Evolutionary conservation across 2,113 vertebrate species (phyloP).

Genomic region (Eclectus roratus): DNA sequence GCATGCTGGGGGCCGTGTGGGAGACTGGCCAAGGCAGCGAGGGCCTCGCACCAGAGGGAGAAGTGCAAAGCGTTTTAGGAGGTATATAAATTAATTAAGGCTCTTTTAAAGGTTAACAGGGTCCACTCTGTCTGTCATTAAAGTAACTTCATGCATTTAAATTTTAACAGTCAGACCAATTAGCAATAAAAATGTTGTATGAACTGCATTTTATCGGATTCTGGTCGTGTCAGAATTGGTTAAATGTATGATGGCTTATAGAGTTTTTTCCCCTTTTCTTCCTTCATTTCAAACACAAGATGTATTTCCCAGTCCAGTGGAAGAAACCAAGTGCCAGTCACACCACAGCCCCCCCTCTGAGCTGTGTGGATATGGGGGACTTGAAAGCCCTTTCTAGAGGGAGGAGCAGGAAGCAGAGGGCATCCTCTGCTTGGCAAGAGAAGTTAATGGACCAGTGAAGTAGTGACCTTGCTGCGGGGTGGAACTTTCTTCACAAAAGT

Average conservation of each 20-base stretch:
- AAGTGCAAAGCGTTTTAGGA: background rate
- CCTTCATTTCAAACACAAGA: background rate
- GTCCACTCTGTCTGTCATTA: constrained; percentile 35
- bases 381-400: background rate
- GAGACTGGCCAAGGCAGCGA: background rate
- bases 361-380: fast-evolving
- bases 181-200: constrained; percentile 60
- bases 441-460: background rate
- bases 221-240: constrained; percentile 24
- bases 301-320: background rate
- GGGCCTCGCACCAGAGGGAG: background rate
- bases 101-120: constrained; percentile 48
- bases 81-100: constrained; percentile 34
- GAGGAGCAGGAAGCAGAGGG: background rate
- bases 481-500: background rate
- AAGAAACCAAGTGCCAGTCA: background rate
- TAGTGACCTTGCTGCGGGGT: background rate
- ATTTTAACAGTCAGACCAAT: constrained; percentile 68
- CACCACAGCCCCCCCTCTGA: background rate
- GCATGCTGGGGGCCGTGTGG: fast-evolving
- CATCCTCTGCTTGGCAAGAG: background rate
- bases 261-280: background rate
- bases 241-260: background rate
- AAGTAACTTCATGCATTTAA: constrained; percentile 60
- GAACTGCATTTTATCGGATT: constrained; percentile 58